Evolutionary conservation across 1,140 invertebrate genomes (phyloP), one percentile per base, ranked within the genome.

Genomic region (Hetaerina americana): DNA sequence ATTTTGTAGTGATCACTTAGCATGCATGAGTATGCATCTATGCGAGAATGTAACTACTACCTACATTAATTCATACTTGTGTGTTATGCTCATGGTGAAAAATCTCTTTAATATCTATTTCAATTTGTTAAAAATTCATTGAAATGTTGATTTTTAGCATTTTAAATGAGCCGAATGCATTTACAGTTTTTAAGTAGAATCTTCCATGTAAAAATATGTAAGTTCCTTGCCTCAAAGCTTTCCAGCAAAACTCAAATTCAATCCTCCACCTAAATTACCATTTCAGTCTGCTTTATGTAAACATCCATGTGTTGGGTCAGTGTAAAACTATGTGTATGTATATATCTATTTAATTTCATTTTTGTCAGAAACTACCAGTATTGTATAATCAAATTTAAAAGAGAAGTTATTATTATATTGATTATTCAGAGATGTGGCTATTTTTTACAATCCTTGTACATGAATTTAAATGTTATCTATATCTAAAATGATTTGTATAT

Each of bases 401-500:
- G 40, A 57, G 40, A 57, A 10, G 40, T 57, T 57, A 57, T 57
- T 57, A 57, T 57, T 57, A 57, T 57, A 57, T 57, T 57, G 40
- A 57, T 57, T 57, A 57, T 57, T 57, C 40, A 57, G 22, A 57
- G 40, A 57, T 57, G 40, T 57, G 40, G 40, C 40, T 57, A 57
- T 57, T 57, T 57, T 57, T 57, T 57, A 57, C 40, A 57, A 57
- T 5, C 40, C 40, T 57, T 57, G 40, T 57, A 57, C 40, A 57
- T 57, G 40, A 57, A 57, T 57, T 57, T 57, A 57, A 57, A 57
- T 57, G 40, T 57, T 57, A 57, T 57, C 40, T 57, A 57, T 57
- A 57, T 57, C 40, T 57, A 57, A 57, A 57, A 57, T 57, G 22
- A 57, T 57, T 57, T 57, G 40, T 57, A 57, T 57, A 57, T 57